Conservation (phyloP, 2,797 vertebrate species). For the Dallia pectoralis region DNA sequence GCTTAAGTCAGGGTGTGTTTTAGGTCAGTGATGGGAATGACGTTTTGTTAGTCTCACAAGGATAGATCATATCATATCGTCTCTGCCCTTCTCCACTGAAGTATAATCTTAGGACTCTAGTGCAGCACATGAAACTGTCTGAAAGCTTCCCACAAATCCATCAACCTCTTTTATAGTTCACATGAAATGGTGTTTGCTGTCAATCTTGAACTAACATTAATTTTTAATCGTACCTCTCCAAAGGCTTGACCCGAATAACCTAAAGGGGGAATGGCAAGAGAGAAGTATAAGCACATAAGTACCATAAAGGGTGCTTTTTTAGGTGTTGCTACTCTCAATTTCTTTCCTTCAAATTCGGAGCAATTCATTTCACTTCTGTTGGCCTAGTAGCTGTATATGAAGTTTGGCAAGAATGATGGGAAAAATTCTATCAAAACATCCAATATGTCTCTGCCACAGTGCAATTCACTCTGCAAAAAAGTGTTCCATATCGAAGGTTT, state of each 20-base stretch:
- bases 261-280: constrained; percentile 65
- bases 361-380: constrained; percentile 63
- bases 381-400: constrained; percentile 60
- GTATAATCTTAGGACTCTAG: constrained; percentile 71
- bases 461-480: constrained; percentile 58
- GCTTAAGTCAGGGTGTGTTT: constrained; percentile 14
- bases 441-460: constrained; percentile 71
- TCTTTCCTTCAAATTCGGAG: constrained; percentile 64
- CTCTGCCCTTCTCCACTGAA: constrained; percentile 58
- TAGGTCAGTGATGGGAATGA: too few relatives aligned
- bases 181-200: constrained; percentile 82
- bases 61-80: constrained; percentile 52
- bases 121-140: constrained; percentile 68
- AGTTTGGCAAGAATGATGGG: constrained; percentile 63
- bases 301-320: constrained; percentile 71
- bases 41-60: too few relatives aligned
- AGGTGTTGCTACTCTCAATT: constrained; percentile 73
- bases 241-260: constrained; percentile 77
- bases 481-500: constrained; percentile 54
- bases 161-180: constrained; percentile 74
- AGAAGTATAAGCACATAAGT: constrained; percentile 69
- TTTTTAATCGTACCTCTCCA: constrained; percentile 80
- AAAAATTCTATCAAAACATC: constrained; percentile 72
- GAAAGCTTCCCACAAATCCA: constrained; percentile 69
- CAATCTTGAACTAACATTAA: constrained; percentile 80